Evolutionary conservation across 2,888 invertebrate genomes (phyloP), one percentile per base, ranked within the genome.

Genomic region (Stenoptilia bipunctidactyla): DNA sequence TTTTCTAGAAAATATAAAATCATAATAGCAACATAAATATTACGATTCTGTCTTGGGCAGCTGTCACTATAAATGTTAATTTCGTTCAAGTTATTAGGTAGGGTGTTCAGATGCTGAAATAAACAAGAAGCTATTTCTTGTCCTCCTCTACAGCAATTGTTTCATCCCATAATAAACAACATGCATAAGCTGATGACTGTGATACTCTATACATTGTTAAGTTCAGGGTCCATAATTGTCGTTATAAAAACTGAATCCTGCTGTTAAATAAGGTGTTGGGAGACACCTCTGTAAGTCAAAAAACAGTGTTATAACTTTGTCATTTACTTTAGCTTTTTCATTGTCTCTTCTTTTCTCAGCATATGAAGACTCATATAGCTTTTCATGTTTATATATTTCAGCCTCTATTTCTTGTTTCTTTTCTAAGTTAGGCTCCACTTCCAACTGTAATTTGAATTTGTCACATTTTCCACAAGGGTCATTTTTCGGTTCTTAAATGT

Each of bases 101-200:
- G n/a, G n/a, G n/a, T n/a, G n/a, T n/a, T n/a, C n/a, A n/a, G n/a
- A n/a, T n/a, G n/a, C n/a, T n/a, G n/a, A n/a, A n/a, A n/a, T n/a
- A n/a, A n/a, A n/a, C n/a, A n/a, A n/a, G n/a, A n/a, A n/a, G n/a
- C n/a, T n/a, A n/a, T n/a, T n/a, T n/a, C n/a, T n/a, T n/a, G n/a
- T n/a, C n/a, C n/a, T n/a, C n/a, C n/a, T n/a, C n/a, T n/a, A n/a
- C 41, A 40, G 44, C 44, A 44, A 40, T 41, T 38, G 42, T 44
- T 42, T 44, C 42, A 44, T 44, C 44, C 40, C 44, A 44, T 44
- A 44, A 44, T 44, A 44, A 44, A 44, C 44, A 45, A 45, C 38
- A 45, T 42, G 40, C 45, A 45, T 45, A 40, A 45, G 40, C 40
- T 38, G 42, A 42, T 45, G 40, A 40, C 40, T 36, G 40, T 42